Conservation (phyloP, 2,113 vertebrate species). For the Prochilodus magdalenae region DNA sequence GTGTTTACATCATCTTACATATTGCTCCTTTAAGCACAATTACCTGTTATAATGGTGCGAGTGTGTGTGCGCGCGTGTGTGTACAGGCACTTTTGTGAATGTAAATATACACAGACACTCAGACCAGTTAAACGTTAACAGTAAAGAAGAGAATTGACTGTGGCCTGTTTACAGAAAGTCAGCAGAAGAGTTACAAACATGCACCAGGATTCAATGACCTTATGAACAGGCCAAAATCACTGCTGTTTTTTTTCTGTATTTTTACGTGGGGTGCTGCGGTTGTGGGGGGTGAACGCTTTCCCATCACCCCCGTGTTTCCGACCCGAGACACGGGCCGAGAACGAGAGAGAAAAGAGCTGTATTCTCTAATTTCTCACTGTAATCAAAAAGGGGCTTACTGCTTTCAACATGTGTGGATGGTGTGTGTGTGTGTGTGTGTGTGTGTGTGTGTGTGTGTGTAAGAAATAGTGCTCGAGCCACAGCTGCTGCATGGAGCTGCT, state of each 20-base stretch:
- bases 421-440: conserved; percentile 39
- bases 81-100: not conserved
- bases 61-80: not conserved
- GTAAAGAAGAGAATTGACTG: not conserved
- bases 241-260: not conserved
- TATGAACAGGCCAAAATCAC: not conserved
- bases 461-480: not conserved
- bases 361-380: conserved; percentile 59
- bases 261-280: too few relatives aligned
- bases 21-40: not conserved
- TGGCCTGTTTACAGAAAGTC: not conserved
- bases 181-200: not conserved
- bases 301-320: not conserved
- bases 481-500: not conserved
- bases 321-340: not conserved
- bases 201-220: not conserved
- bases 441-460: conserved; percentile 19
- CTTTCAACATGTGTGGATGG: not conserved
- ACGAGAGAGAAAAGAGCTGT: not conserved
- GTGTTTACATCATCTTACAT: too few relatives aligned
- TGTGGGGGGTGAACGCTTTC: not conserved
- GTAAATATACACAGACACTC: not conserved
- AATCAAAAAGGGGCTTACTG: conserved; percentile 67
- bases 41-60: not conserved
- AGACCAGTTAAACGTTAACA: not conserved